Evolutionary conservation across 2,888 invertebrate genomes (phyloP).

Genomic region (Pristionchus arcanus): DNA sequence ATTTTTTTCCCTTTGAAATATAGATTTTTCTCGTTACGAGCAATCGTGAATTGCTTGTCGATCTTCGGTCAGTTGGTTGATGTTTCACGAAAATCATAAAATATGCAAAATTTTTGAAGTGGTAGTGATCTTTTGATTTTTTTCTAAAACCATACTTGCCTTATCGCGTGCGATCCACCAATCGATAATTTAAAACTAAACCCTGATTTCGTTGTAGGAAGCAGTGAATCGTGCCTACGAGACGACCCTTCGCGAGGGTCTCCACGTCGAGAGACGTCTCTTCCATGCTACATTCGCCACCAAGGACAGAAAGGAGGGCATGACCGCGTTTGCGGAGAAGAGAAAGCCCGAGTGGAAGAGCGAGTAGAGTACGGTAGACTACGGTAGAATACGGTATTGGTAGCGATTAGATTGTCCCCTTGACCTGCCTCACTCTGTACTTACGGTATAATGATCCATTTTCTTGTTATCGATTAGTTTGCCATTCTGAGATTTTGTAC

Average conservation of each 20-base stretch:
- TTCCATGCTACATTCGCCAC: constrained; percentile 98
- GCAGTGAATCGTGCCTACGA: constrained; percentile 86
- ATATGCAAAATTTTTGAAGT: too few species aligned
- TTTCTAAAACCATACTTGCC: too few species aligned
- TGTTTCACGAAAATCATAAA: too few species aligned
- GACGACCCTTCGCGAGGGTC: constrained; percentile 90
- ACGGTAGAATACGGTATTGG: not conserved
- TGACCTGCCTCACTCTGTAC: too few species aligned
- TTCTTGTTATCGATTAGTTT: constrained; percentile 3
- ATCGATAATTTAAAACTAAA: too few species aligned
- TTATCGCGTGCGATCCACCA: too few species aligned
- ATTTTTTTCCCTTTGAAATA: too few species aligned
- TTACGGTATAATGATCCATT: not conserved
- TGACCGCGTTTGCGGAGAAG: constrained; percentile 97
- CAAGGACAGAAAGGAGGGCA: constrained; percentile 96
- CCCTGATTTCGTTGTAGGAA: constrained; percentile 62
- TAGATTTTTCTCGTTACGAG: too few species aligned
- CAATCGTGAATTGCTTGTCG: too few species aligned
- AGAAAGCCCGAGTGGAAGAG: constrained; percentile 89
- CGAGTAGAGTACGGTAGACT: constrained; percentile 28
- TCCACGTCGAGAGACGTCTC: constrained; percentile 90
- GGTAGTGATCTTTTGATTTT: too few species aligned
- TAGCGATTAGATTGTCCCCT: too few species aligned
- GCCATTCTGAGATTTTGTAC: constrained; percentile 27
- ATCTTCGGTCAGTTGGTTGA: too few species aligned